A percentile compares a stretch with the other conserved stretches of the same genome.
Evolutionary conservation across 2,113 vertebrate genomes (phyloP).

Genomic region (Semnornis frantzii): DNA sequence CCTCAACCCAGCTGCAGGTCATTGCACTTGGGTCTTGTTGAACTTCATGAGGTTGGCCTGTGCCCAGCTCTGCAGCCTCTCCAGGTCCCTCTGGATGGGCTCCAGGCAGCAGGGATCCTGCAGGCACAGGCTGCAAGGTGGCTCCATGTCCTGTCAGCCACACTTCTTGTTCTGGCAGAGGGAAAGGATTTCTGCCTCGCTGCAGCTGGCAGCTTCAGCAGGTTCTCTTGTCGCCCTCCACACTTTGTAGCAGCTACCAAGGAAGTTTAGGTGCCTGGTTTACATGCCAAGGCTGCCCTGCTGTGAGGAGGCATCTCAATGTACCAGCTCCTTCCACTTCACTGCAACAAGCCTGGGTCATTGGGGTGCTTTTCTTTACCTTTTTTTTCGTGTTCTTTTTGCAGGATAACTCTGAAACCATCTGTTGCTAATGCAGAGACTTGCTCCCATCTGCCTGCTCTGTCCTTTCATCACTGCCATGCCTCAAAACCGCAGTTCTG

Average conservation of each 20-base stretch:
- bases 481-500: neutral
- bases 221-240: neutral
- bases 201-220: neutral
- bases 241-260: neutral
- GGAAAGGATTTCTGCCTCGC: neutral
- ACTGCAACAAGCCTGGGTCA: neutral
- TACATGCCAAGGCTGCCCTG: neutral
- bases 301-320: neutral
- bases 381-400: no score
- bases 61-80: no score
- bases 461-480: neutral
- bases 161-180: neutral
- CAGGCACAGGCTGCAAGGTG: rapidly evolving
- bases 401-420: neutral
- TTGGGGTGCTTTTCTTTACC: neutral
- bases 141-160: neutral
- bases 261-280: neutral
- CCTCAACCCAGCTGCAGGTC: no score
- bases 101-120: neutral
- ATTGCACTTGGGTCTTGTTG: no score
- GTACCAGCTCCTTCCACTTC: neutral
- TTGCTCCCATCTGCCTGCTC: neutral
- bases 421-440: neutral
- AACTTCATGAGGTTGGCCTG: no score
- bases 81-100: neutral